A percentile compares a stretch with the other conserved stretches of the same genome.
phyloP scores from a whole-genome alignment of 2,888 invertebrate species.

The Cryptus armator region DNA sequence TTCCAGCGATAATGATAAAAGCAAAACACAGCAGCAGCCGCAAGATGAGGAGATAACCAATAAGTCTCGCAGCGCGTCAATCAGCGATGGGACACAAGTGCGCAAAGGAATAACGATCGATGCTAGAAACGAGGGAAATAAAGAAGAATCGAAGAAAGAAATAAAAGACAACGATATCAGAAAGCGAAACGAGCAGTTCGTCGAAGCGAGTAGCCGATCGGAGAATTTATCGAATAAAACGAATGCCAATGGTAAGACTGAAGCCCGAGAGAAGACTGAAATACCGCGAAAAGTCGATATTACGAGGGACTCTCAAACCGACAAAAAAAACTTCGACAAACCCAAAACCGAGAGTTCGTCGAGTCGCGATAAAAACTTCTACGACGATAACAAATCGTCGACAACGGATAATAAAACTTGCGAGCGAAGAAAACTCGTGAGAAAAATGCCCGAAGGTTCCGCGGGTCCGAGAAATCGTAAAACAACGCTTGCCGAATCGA shows the following conservation, averaged over 20 bases:
- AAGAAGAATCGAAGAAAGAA: background rate
- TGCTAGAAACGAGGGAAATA: background rate
- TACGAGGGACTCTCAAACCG: background rate
- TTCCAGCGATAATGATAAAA: background rate
- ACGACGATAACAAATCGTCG: background rate
- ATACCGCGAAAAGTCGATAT: background rate
- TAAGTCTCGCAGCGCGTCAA: background rate
- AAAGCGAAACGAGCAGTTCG: background rate
- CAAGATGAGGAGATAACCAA: background rate
- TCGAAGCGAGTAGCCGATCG: background rate
- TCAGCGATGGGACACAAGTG: background rate
- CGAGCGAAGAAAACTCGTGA: slow-evolving; percentile 35
- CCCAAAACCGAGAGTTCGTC: background rate
- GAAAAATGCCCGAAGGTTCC: background rate
- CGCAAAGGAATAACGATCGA: background rate
- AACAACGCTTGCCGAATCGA: background rate
- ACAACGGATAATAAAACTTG: background rate
- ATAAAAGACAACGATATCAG: background rate
- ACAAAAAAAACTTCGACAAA: background rate
- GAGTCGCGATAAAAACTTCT: background rate
- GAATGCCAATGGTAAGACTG: background rate
- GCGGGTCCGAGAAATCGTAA: background rate
- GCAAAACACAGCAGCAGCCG: background rate
- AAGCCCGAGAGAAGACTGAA: background rate
- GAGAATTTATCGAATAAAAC: background rate